Base-by-base conservation (phyloP, 2,888 invertebrate species). In the Xylota sylvarum region DNA sequence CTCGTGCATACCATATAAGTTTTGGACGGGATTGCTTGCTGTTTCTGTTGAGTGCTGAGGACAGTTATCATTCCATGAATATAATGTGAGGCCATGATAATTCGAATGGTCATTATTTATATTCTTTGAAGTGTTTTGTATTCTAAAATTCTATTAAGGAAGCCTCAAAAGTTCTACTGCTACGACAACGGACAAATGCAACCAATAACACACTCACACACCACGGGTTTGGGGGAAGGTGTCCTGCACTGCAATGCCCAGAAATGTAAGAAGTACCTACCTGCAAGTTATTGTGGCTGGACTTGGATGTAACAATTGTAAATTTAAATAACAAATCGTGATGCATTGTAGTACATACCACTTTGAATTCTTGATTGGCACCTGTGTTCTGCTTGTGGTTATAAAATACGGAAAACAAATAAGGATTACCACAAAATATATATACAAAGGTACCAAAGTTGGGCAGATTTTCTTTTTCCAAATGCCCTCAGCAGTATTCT, bases 131-230 rank as follows among this genome's bases (percentile, higher is more conserved):
- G 91, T 90, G 91, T 90, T 91, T 90, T 90, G 90, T 91, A 91
- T 91, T 91, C 90, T 91, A 91, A 91, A 91, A 91, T 91, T 91
- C 91, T 91, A 91, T 91, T 91, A 91, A 91, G 91, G 90, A 90
- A 90, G 74, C 83, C 62, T 74, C 81, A 88, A 88, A 87, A 77
- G 55, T 87, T 81, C 46, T 70, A 27, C 43, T 62, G 5, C 14
- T 9, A 52, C 55, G 32, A 12, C 35, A 56, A 35, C n/a, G 43
- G 23, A 62, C 55, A 69, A 56, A 73, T 73, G 55, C 65, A 64
- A 48, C 37, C 73, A 43, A 69, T 78, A 48, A 10, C 46, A 40
- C 1, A 23, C 23, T 2, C 23, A 23, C 46, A 48, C 27, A 10
- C 69, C 62, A 32, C 46, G 37, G 67, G 65, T 56, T 17, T 37